Evolutionary conservation across 2,113 vertebrate species (phyloP).

Genomic region (Prionailurus bengalensis): DNA sequence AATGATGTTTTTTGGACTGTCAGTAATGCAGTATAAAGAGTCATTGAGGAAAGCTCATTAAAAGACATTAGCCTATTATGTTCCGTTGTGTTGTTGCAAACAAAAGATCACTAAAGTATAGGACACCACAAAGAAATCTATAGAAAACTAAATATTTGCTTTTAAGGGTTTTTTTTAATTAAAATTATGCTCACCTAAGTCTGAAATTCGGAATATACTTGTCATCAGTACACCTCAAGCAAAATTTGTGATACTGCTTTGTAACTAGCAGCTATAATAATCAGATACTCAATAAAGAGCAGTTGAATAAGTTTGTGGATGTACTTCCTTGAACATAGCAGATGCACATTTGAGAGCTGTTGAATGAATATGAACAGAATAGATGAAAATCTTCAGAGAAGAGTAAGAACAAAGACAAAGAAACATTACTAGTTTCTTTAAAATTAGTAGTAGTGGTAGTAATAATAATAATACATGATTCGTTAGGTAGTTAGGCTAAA

Average conservation of each 20-base stretch:
- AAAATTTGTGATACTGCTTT: neutral
- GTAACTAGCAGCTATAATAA: neutral
- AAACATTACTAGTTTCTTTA: neutral
- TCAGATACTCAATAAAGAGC: neutral
- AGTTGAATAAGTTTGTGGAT: neutral
- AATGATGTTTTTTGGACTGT: neutral
- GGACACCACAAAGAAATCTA: neutral
- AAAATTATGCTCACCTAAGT: neutral
- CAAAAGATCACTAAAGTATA: neutral
- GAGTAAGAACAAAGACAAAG: neutral
- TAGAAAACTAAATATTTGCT: neutral
- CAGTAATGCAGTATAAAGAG: neutral
- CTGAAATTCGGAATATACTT: neutral
- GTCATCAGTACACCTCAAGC: neutral
- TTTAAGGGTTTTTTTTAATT: neutral
- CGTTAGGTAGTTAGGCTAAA: neutral
- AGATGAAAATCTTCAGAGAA: neutral
- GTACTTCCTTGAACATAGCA: neutral
- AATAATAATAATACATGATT: neutral
- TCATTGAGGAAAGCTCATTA: neutral
- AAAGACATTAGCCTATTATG: neutral
- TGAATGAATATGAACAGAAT: neutral
- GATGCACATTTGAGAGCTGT: neutral
- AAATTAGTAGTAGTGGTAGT: neutral
- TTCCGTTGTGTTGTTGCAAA: neutral